These are phyloP conservation scores for Lates japonicus DNA, from an alignment of 2,797 vertebrate genomes.

Conservation along the genomic window DNA sequence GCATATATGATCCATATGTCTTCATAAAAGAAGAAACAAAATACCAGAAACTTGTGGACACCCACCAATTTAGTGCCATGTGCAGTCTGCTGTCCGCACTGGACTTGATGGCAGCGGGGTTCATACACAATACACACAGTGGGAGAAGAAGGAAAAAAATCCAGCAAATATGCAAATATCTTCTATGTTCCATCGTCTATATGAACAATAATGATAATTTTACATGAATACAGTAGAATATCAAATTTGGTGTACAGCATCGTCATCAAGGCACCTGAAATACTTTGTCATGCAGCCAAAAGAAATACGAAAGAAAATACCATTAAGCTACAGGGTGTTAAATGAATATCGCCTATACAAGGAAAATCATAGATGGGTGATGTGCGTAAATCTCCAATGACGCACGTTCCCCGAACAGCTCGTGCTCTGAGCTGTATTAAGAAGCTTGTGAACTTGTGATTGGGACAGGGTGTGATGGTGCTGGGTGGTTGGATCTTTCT, in stretches of 20 bases:
- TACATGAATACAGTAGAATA: not conserved
- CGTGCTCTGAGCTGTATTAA: too few relatives aligned
- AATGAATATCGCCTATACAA: not conserved
- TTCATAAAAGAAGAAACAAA: not conserved
- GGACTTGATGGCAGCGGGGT: not conserved
- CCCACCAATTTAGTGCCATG: not conserved
- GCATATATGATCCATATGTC: not conserved
- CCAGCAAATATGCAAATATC: too few relatives aligned
- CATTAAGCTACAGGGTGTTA: not conserved
- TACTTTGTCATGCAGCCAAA: not conserved
- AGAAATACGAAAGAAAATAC: too few relatives aligned
- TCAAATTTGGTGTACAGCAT: not conserved
- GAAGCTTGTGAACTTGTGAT: not conserved
- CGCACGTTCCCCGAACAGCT: not conserved
- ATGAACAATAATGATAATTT: not conserved
- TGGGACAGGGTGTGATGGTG: not conserved
- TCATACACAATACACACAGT: too few relatives aligned
- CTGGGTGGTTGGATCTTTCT: slow-evolving; percentile 45
- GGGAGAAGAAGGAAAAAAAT: too few relatives aligned
- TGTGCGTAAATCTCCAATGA: not conserved
- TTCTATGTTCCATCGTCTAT: not conserved
- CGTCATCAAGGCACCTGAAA: not conserved
- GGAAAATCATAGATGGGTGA: too few relatives aligned
- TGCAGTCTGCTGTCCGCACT: not conserved
- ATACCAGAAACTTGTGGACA: not conserved